Evolutionary conservation across 1,140 invertebrate genomes (phyloP), one percentile per base, ranked within the genome.

Genomic region (Drosophila chauvacae): DNA sequence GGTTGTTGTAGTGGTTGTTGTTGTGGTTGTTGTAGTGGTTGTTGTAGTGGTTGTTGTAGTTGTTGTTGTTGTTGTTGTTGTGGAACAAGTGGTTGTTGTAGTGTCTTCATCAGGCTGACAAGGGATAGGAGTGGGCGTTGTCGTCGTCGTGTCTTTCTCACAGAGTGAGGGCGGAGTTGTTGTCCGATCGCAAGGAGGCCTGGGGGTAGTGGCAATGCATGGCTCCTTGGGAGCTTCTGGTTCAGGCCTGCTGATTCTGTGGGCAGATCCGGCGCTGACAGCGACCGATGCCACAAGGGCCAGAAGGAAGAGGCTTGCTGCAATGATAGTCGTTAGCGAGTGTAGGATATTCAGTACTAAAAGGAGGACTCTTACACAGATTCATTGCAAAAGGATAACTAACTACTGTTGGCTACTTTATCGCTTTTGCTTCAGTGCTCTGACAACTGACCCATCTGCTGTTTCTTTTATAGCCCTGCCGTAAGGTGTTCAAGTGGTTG

Each of bases 321-420:
- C 7, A 77, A 80, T 16, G 26, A 3, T 10, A 10, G n/a, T 4
- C n/a, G 18, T 71, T 28, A 59, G 13, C 18, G n/a, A 26, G 0
- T 39, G 33, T 4, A 16, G 23, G 26, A 9, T 14, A 10, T 23
- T 33, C 6, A 26, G 14, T 7, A n/a, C 4, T 44, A 3, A 11
- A 4, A 0, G 28, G 2, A 10, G 16, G 33, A 5, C 18, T 88
- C 83, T 87, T 88, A 87, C 83, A 60, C 44, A 48, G 47, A 72
- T 83, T 80, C 83, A 86, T 86, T 35, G 65, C 42, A 47, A 80
- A 80, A 76, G 75, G 45, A 76, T 82, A 77, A 85, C 60, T 85
- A 84, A 61, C 81, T 64, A 55, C 44, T 45, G 18, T 61, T 37
- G 35, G 62, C 48, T 58, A 86, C 68, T 81, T 86, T 75, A 71